Evolutionary conservation across 2,888 invertebrate species (phyloP).

Genomic region (Drosophila hamatofila): DNA sequence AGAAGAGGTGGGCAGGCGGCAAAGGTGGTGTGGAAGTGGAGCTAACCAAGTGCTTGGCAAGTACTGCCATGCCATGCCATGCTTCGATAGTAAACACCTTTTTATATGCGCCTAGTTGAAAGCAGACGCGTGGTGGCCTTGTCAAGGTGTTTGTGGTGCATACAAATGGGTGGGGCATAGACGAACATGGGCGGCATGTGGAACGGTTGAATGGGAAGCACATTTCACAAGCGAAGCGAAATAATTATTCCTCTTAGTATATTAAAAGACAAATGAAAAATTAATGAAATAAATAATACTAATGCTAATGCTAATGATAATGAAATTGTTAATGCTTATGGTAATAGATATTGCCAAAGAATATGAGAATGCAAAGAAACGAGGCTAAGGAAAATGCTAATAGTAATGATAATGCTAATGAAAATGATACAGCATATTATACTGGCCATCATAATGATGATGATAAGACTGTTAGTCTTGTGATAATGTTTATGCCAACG

Average conservation of each 20-base stretch:
- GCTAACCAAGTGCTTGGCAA: slow-evolving; percentile 20
- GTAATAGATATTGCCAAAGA: background rate
- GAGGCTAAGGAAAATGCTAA: background rate
- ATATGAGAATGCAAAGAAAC: background rate
- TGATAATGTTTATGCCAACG: background rate
- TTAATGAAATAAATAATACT: too few relatives aligned
- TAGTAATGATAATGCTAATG: background rate
- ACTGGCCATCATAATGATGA: background rate
- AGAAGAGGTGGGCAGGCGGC: background rate
- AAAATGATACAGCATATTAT: background rate
- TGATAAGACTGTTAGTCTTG: too few relatives aligned
- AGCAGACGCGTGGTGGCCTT: slow-evolving; percentile 59
- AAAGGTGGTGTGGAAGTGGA: background rate
- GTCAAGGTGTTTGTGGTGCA: slow-evolving; percentile 38
- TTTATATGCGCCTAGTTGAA: slow-evolving; percentile 41
- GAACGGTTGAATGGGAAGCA: background rate
- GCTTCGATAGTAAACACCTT: slow-evolving; percentile 46
- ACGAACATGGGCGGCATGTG: background rate
- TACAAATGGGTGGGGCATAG: slow-evolving; percentile 1
- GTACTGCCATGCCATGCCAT: slow-evolving; percentile 35
- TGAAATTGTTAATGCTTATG: background rate
- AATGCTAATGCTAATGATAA: background rate
- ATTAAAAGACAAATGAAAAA: too few relatives aligned
- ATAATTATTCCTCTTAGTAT: background rate
- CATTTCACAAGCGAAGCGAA: background rate